These are phyloP conservation scores for Pteruthius melanotis DNA, from an alignment of 2,113 vertebrate species.

Conservation along the genomic window DNA sequence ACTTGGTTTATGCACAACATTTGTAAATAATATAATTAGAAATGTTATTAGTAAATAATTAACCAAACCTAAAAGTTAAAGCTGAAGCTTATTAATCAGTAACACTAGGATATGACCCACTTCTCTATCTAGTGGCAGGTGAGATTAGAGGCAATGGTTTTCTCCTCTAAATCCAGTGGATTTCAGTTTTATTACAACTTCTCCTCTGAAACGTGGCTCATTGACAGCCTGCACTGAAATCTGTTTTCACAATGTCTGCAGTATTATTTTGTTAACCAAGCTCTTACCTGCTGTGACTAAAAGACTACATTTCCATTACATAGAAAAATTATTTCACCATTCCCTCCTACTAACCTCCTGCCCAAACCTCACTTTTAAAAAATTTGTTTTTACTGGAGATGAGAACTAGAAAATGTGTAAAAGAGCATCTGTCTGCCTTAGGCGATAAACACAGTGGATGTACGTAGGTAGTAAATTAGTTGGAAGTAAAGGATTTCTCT, in stretches of 20 bases:
- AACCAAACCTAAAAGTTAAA: neutral
- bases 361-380: neutral
- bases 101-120: neutral
- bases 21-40: neutral
- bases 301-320: neutral
- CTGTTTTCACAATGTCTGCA: neutral
- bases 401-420: neutral
- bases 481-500: neutral
- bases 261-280: neutral
- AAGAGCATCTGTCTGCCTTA: neutral
- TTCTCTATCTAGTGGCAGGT: neutral
- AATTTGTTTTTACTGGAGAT: neutral
- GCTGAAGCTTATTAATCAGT: neutral
- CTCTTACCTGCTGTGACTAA: neutral
- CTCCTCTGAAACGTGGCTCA: neutral
- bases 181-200: neutral
- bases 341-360: neutral
- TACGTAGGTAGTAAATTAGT: neutral
- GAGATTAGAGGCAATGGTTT: neutral
- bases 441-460: neutral
- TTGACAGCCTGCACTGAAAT: neutral
- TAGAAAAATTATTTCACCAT: neutral
- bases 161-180: neutral
- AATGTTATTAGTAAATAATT: neutral
- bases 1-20: neutral